phyloP scores from a whole-genome alignment of 2,113 vertebrate genomes.

The Nycticryphes semicollaris region DNA sequence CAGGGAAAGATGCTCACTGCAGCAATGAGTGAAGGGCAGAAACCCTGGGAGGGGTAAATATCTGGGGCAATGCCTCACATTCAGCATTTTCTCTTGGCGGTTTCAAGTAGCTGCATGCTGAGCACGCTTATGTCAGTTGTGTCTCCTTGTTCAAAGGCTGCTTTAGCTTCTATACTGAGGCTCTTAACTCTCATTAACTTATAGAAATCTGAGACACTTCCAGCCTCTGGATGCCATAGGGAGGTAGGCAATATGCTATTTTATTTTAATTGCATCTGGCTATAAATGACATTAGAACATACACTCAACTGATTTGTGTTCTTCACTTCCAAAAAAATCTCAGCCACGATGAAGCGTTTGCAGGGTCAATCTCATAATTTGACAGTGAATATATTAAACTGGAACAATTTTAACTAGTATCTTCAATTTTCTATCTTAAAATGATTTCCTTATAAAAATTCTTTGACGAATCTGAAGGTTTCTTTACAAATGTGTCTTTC shows the following conservation, averaged over 20 bases:
- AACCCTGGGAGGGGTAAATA: neutral
- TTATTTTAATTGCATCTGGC: neutral
- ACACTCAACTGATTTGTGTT: neutral
- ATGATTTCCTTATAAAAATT: neutral
- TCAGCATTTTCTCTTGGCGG: neutral
- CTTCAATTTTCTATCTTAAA: neutral
- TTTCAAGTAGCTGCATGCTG: neutral
- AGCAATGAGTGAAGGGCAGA: neutral
- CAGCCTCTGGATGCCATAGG: neutral
- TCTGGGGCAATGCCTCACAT: accelerated
- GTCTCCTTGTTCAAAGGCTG: constrained; percentile 1
- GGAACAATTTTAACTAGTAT: neutral
- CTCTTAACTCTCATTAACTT: neutral
- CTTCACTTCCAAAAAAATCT: neutral
- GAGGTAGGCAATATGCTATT: neutral
- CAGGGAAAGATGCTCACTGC: accelerated
- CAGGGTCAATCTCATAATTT: neutral
- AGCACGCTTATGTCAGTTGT: neutral
- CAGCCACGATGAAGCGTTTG: neutral
- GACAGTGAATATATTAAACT: neutral
- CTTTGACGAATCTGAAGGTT: neutral
- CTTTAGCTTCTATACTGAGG: neutral
- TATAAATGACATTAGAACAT: neutral
- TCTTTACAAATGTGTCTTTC: neutral
- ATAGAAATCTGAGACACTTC: neutral